Conservation (phyloP, 30 jellyfish, hydroid and myxozoan species). For the Turritopsis rubra region DNA sequence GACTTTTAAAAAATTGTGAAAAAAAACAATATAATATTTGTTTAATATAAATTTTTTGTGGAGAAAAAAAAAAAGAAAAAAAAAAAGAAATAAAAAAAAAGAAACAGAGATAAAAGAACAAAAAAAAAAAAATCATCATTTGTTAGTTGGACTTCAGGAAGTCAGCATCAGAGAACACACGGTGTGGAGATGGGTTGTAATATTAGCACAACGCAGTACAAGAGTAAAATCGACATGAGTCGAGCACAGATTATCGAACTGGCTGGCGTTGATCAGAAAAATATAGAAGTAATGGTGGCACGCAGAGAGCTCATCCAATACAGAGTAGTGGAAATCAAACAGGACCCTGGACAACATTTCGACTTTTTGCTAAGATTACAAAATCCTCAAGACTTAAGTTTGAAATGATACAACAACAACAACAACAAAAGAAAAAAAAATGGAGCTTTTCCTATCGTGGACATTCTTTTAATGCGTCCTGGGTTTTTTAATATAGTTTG, state of each 20-base stretch:
- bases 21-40: no score
- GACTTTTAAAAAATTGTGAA: neutral
- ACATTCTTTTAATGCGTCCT: neutral
- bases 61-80: neutral
- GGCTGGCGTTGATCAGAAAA: constrained; percentile 14
- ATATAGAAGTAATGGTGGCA: neutral
- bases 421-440: neutral
- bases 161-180: neutral
- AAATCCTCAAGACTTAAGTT: neutral
- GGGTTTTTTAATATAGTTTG: neutral
- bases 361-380: neutral
- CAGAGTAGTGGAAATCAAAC: neutral
- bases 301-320: constrained; percentile 2
- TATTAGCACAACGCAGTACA: neutral
- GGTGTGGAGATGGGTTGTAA: constrained; percentile 21
- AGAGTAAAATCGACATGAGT: neutral
- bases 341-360: neutral
- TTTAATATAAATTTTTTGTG: neutral
- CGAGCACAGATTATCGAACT: neutral
- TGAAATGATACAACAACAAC: neutral
- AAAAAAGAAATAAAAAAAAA: neutral
- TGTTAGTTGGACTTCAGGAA: no score
- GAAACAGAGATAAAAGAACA: neutral
- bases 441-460: no score
- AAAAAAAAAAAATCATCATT: neutral